Evolutionary conservation across 1,140 invertebrate species (phyloP).

Genomic region (Drosophila obscura): DNA sequence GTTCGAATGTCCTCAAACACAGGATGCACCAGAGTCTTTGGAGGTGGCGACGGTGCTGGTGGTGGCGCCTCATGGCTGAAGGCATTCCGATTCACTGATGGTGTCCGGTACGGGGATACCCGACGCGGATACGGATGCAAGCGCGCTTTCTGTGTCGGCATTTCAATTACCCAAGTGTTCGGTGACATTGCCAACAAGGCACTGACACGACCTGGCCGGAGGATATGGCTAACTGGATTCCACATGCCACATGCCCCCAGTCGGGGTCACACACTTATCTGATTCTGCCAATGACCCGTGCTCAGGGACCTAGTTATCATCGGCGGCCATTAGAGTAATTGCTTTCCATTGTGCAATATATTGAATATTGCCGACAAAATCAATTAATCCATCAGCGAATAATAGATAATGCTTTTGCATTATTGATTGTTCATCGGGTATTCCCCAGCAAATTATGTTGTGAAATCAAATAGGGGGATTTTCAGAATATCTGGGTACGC

Average conservation of each 20-base stretch:
- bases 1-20: constrained; percentile 69
- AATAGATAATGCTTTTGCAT: too few relatives aligned
- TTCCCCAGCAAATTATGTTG: too few relatives aligned
- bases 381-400: neutral
- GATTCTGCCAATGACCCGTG: constrained; percentile 29
- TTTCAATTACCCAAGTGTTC: constrained; percentile 70
- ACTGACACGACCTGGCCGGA: constrained; percentile 28
- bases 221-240: constrained; percentile 32
- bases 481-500: too few relatives aligned
- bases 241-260: constrained; percentile 10
- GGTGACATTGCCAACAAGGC: constrained; percentile 60
- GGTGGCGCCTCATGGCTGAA: constrained; percentile 25
- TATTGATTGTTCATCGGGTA: too few relatives aligned
- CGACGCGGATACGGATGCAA: constrained; percentile 24
- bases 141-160: constrained; percentile 53
- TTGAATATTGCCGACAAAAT: constrained; percentile 28
- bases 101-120: constrained; percentile 30
- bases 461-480: too few relatives aligned
- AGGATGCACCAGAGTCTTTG: constrained; percentile 15
- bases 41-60: neutral
- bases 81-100: constrained; percentile 34
- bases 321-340: constrained; percentile 65
- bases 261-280: constrained; percentile 37
- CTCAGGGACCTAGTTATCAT: constrained; percentile 14
- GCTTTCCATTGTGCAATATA: constrained; percentile 23